phyloP scores from a whole-genome alignment of 1,140 invertebrate species.

The Lasioglossum albipes region DNA sequence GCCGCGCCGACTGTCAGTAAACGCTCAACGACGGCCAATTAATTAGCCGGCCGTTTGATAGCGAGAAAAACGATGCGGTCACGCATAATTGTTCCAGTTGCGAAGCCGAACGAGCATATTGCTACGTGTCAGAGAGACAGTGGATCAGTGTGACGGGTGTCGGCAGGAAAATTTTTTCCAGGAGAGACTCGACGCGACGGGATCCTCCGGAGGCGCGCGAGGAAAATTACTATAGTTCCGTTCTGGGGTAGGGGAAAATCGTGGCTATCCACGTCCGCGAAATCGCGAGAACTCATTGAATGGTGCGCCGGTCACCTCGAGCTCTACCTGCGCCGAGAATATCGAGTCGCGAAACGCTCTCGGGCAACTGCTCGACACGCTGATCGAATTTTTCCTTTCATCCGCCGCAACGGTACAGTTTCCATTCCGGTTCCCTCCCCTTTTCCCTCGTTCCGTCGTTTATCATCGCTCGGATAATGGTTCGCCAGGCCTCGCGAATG shows the following conservation, averaged over 20 bases:
- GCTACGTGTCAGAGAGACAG: neutral
- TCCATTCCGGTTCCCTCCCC: neutral
- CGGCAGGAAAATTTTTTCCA: neutral
- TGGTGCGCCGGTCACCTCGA: no score
- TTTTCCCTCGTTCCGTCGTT: neutral
- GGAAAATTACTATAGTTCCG: no score
- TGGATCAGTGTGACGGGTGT: neutral
- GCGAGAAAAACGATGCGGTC: neutral
- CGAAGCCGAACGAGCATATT: neutral
- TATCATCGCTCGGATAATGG: conserved; percentile 44
- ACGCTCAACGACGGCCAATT: neutral
- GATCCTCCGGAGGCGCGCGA: no score
- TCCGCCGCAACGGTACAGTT: neutral
- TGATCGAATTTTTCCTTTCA: conserved; percentile 23
- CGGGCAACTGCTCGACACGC: neutral
- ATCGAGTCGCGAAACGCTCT: conserved; percentile 19
- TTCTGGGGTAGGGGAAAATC: neutral
- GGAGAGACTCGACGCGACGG: no score
- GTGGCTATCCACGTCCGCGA: neutral
- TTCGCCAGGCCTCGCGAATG: conserved; percentile 20
- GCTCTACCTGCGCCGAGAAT: conserved; percentile 33
- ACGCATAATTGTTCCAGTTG: conserved; percentile 8
- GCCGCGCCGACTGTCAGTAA: neutral
- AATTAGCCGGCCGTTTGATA: conserved; percentile 2
- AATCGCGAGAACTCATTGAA: conserved; percentile 40